A percentile compares a stretch with the other conserved stretches of the same genome.
phyloP scores from a whole-genome alignment of 2,113 vertebrate genomes.

The Uropsilus gracilis region DNA sequence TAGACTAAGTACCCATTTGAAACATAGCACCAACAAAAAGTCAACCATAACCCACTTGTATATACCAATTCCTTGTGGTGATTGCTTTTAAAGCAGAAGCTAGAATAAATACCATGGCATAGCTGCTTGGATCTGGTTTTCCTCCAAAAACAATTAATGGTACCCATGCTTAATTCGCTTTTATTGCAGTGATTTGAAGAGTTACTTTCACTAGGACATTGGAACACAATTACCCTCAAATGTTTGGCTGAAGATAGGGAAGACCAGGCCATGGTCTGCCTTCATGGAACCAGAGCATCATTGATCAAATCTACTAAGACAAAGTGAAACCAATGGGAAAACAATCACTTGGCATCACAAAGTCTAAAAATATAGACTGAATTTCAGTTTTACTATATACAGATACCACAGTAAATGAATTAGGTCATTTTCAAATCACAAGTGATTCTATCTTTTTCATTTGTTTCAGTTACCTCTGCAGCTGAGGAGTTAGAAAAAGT shows the following conservation, averaged over 20 bases:
- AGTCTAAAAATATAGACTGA: not conserved
- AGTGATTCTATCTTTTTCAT: not conserved
- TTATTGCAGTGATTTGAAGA: constrained; percentile 41
- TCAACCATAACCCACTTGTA: not conserved
- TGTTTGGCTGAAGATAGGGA: not conserved
- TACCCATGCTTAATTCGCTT: constrained; percentile 52
- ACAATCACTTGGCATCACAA: not conserved
- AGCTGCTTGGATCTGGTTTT: not conserved
- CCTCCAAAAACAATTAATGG: constrained; percentile 45
- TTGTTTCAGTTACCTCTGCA: not conserved
- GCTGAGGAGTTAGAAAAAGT: not conserved
- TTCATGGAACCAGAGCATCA: not conserved
- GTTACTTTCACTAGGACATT: not conserved
- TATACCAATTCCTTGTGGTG: not conserved
- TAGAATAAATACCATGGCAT: constrained; percentile 20
- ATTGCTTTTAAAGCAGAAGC: constrained; percentile 23
- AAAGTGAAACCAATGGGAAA: not conserved
- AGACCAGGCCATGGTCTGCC: not conserved
- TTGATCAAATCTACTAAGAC: not conserved
- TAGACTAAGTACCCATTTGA: constrained; percentile 24
- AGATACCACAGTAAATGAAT: not conserved
- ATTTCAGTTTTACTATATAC: not conserved
- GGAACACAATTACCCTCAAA: not conserved
- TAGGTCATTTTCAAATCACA: not conserved
- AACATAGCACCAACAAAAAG: not conserved